Conservation (phyloP, 2,797 vertebrate species). For the Calcarius lapponicus region DNA sequence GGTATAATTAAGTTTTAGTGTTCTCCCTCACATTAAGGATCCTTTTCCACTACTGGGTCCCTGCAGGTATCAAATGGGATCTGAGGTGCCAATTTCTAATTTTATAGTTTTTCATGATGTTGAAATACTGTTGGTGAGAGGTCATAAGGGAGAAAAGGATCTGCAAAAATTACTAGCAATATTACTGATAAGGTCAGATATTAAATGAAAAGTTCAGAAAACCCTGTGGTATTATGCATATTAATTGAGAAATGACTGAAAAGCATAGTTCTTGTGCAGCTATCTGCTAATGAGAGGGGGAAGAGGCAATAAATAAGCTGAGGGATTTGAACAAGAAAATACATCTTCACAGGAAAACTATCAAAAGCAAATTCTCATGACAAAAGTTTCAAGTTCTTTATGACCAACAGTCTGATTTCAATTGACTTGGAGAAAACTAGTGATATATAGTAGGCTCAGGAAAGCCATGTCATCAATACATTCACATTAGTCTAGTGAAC, state of each 20-base stretch:
- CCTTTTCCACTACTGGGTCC: not conserved
- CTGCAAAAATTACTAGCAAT: not conserved
- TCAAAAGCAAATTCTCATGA: not conserved
- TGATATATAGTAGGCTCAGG: not conserved
- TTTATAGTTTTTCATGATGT: not conserved
- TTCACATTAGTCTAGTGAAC: not conserved
- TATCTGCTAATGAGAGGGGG: not conserved
- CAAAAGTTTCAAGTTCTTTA: not conserved
- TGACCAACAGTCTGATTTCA: not conserved
- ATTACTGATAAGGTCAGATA: not conserved
- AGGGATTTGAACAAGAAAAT: not conserved
- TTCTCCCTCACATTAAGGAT: not conserved
- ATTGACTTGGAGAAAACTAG: not conserved
- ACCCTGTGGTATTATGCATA: not conserved
- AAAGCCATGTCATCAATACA: not conserved
- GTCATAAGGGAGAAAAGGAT: not conserved
- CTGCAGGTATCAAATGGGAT: not conserved
- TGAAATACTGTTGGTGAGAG: not conserved
- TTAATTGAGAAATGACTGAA: not conserved
- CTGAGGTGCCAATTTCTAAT: not conserved
- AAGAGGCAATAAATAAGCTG: not conserved
- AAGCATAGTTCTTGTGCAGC: not conserved
- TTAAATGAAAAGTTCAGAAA: not conserved
- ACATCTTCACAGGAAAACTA: not conserved
- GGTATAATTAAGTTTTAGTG: not conserved